Evolutionary conservation across 2,888 invertebrate genomes (phyloP), one percentile per base, ranked within the genome.

Genomic region (Callosobruchus maculatus): DNA sequence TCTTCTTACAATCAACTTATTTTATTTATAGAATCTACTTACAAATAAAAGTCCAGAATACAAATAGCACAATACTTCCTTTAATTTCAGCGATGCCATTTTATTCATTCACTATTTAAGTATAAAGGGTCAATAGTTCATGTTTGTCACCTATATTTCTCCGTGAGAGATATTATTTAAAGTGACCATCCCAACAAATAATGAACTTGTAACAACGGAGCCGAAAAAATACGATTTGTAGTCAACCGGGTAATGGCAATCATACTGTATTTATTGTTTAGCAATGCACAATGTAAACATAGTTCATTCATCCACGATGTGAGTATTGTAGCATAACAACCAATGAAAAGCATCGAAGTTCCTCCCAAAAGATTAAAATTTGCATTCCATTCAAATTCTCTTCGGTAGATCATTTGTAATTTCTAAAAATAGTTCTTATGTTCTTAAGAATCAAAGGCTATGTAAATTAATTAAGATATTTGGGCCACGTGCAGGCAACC

Each of bases 41-140:
- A 86, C 86, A 80, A 85, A 85, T 67, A 85, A 79, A 70, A 85
- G 71, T 67, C 79, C 80, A 0, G 85, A 81, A 77, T 84, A 85
- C 70, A 82, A 68, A 71, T 85, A 75, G 76, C 86, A 86, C 73
- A 85, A 80, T 71, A 82, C 75, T 80, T 85, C 84, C 79, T 83
- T 84, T 76, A 81, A 81, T 81, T 81, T 84, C 68, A 84, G 81
- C 18, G 84, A 83, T 76, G 79, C 82, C 85, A 85, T 84, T 70
- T 21, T 68, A 68, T 68, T 21, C 9, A 1, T 22, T 68, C 9
- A 49, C 7, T 1, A 1, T 18, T 13, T 49, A 13, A 49, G 18
- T 49, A 13, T 49, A 1, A n/a, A 13, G 49, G 49, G 49, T 49
- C 49, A 49, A 49, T 13, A 49, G 49, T 49, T 49, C 49, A 49